Evolutionary conservation across 2,888 invertebrate species (phyloP), one percentile per base, ranked within the genome.

Genomic region (Ctenicera cuprea): DNA sequence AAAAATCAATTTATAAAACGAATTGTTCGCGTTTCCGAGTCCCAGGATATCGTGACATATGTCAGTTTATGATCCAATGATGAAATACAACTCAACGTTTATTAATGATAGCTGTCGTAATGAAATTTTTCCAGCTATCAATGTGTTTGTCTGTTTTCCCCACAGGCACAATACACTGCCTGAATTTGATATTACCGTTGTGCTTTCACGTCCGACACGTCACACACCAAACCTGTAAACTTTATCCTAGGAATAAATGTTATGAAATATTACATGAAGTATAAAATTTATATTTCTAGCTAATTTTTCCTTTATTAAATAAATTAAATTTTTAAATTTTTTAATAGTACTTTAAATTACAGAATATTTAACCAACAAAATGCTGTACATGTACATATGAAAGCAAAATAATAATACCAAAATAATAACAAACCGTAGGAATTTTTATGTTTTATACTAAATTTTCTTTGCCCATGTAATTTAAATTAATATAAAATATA

Each of bases 21-120:
- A 18, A 38, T 37, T 18, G 59, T 38, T 37, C 20, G 59, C 38
- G 18, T 20, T 20, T 30, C 38, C 59, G 59, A 38, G 20, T 38
- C 57, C 38, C 61, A 14, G 59, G 61, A 50, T 63, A 37, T 54
- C 69, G 65, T 69, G 70, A 73, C 70, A 73, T 61, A 65, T 64
- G 73, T 73, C 73, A 63, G 38, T 54, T 65, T 70, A 45, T 70
- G 73, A 73, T 73, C 71, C 71, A 64, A 74, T 74, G 74, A 67
- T 72, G 71, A 68, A 74, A 74, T 72, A 72, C 61, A 67, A 50
- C 57, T 71, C 68, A 68, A 68, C 74, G 30, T 62, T 74, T 74
- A 74, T 74, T 71, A 74, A 74, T 74, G 74, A 72, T 68, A 68
- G 50, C 71, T 71, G 68, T 71, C 62, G 67, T 71, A 74, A 74